Base-by-base conservation (phyloP, 1,140 invertebrate species). In the Saxidomus purpurata region DNA sequence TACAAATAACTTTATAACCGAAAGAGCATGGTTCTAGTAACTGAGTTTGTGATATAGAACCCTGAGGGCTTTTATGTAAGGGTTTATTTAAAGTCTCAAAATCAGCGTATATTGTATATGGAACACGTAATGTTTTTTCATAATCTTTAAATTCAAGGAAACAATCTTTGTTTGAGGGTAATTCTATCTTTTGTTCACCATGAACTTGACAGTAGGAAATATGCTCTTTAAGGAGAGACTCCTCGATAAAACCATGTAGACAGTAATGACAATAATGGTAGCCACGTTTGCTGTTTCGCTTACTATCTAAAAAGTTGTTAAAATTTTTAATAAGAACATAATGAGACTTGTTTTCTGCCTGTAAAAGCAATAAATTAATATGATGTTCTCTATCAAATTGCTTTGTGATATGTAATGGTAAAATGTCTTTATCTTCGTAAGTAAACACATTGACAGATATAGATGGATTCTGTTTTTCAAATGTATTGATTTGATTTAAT, bases 41-140 rank as follows among this genome's bases (percentile, higher is more conserved):
- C 36, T 88, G 86, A 6, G 59, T 77, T 80, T 80, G 38, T 43
- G 28, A 69, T 34, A 8, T 80, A 49, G 76, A 80, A 47, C 43
- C 61, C 67, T n/a, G 2, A 55, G 69, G 13, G 22, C 36, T 67
- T 61, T 36, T 28, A 61, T 77, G 13, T 61, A 77, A 63, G 36
- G 69, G 69, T 40, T 87, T 87, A 67, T 87, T 87, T 87, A 87
- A 76, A 59, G 84, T 87, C 31, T 87, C 84, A 77, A 87, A 87
- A 61, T 87, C 84, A 71, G 69, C 84, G 61, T 87, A 87, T 63
- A 87, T 87, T 3, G 77, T 71, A 47, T 77, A 87, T 8, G 84
- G 84, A 11, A 87, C 84, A 55, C 49, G 43, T 76, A 87, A 77
- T 59, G 69, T 55, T 61, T 87, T 87, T 77, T 87, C 43, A 76